Conservation (phyloP, 2,113 vertebrate species). For the Mormyrus iriodes region DNA sequence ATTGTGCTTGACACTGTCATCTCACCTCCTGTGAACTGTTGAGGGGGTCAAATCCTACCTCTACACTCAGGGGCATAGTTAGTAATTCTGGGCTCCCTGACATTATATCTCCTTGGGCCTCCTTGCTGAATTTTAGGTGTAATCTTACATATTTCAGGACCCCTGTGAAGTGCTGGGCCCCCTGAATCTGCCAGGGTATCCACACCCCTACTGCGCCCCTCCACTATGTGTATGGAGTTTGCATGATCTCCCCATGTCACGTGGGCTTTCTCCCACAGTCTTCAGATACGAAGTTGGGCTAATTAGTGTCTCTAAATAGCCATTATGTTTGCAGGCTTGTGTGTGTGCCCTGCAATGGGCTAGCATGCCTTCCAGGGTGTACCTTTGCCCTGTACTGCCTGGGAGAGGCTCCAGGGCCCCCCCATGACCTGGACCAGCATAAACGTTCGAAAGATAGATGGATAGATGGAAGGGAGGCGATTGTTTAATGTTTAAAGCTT, state of each 20-base stretch:
- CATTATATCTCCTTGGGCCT: not conserved
- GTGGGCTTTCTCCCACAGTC: not conserved
- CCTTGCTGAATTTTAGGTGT: not conserved
- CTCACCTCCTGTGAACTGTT: not conserved
- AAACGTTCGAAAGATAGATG: not conserved
- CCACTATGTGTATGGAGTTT: not conserved
- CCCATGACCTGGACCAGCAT: not conserved
- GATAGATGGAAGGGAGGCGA: not conserved
- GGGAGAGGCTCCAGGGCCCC: not conserved
- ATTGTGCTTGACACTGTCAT: not conserved
- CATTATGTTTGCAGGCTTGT: not conserved
- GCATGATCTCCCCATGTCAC: not conserved
- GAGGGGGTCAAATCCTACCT: not conserved
- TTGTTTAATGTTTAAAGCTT: constrained; percentile 2
- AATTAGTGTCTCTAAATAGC: not conserved
- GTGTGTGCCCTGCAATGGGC: not conserved
- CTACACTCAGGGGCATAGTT: not conserved
- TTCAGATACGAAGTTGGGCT: not conserved
- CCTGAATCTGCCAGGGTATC: not conserved
- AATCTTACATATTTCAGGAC: not conserved
- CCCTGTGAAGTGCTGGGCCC: not conserved
- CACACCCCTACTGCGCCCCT: not conserved
- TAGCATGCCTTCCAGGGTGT: not conserved
- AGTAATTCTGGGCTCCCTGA: not conserved
- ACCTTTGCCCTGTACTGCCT: not conserved